phyloP scores from a whole-genome alignment of 1,140 invertebrate genomes.

The Aphelenchoides besseyi region DNA sequence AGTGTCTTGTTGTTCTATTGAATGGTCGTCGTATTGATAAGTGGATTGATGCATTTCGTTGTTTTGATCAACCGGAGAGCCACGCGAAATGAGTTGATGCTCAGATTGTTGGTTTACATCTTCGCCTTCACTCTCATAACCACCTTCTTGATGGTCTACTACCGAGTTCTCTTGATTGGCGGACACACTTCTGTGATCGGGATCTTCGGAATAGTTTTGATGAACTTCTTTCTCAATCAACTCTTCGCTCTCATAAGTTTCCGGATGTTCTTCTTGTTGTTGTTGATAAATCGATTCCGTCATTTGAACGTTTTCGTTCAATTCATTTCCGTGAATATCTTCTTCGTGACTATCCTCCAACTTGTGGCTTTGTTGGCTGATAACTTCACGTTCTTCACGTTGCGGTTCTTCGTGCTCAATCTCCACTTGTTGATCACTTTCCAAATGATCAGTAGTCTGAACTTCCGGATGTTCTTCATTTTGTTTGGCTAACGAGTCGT shows the following conservation, averaged over 20 bases:
- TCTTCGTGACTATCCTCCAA: constrained; percentile 7
- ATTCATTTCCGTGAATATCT: not conserved
- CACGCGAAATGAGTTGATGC: too few species aligned
- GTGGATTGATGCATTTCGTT: too few species aligned
- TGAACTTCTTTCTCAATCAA: too few species aligned
- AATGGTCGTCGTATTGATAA: too few species aligned
- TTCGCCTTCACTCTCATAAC: constrained; percentile 9
- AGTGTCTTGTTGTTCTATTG: constrained; percentile 22
- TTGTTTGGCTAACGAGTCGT: too few species aligned
- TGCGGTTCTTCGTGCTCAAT: not conserved
- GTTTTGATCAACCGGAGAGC: too few species aligned
- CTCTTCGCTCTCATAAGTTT: too few species aligned
- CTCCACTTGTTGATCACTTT: not conserved
- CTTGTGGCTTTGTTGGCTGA: too few species aligned
- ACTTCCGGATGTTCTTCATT: not conserved
- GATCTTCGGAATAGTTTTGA: too few species aligned
- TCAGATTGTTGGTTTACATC: too few species aligned
- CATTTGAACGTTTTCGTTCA: not conserved
- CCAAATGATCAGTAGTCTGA: not conserved
- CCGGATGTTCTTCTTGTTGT: not conserved
- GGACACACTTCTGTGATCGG: too few species aligned
- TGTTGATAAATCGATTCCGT: not conserved
- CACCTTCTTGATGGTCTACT: constrained; percentile 16
- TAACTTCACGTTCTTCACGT: not conserved
- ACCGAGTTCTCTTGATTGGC: too few species aligned